Percentiles rank a stretch among this genome's conserved stretches.
Conservation (phyloP, 2,113 vertebrate species). For the Sebastes fasciatus region DNA sequence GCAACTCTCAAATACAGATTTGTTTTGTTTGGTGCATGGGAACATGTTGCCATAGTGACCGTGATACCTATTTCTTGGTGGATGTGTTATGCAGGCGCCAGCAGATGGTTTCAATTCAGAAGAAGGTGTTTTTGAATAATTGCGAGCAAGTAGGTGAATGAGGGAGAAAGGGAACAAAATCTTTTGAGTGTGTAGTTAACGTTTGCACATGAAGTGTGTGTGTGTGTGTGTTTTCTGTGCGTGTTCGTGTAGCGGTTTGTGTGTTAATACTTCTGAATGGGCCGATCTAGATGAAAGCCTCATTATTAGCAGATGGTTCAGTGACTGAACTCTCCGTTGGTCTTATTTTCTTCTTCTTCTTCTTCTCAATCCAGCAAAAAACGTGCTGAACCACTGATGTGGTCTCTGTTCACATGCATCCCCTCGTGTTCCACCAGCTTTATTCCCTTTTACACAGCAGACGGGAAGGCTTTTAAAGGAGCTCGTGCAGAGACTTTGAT, state of each 20-base stretch:
- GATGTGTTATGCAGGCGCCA: constrained; percentile 24
- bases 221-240: background rate
- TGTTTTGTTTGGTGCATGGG: constrained; percentile 47
- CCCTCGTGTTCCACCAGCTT: constrained; percentile 29
- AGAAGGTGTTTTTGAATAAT: constrained; percentile 12
- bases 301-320: constrained; percentile 47
- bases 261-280: constrained; percentile 32
- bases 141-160: constrained; percentile 1
- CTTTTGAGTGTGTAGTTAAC: constrained; percentile 4
- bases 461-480: constrained; percentile 17
- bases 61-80: constrained; percentile 34
- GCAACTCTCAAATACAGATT: constrained; percentile 28
- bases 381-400: constrained; percentile 35
- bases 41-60: constrained; percentile 58
- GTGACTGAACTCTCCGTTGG: constrained; percentile 36
- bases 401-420: constrained; percentile 9
- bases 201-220: background rate
- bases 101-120: constrained; percentile 54
- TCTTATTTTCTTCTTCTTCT: constrained; percentile 26
- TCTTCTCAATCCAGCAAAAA: constrained; percentile 9
- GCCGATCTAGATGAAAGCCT: constrained; percentile 32
- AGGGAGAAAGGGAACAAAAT: background rate
- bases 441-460: background rate
- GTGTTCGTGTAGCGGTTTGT: background rate
- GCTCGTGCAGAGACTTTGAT: constrained; percentile 16